A percentile compares a stretch with the other conserved stretches of the same genome.
phyloP scores from a whole-genome alignment of 2,113 vertebrate genomes.

The Bubalus kerabau region DNA sequence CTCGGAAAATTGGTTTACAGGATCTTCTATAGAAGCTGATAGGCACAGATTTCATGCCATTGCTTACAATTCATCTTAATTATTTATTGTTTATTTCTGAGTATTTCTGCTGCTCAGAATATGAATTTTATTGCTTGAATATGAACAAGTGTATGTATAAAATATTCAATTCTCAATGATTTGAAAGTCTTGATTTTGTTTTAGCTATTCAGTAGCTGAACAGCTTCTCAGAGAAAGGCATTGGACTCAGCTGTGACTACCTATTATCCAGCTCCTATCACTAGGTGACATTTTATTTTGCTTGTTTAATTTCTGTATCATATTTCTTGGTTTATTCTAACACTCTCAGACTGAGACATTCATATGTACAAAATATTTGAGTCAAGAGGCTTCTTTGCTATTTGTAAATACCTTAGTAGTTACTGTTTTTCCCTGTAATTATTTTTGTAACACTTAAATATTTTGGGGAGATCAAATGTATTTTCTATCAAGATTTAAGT shows the following conservation, averaged over 20 bases:
- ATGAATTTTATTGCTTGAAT: not conserved
- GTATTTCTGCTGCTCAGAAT: not conserved
- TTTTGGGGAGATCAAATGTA: not conserved
- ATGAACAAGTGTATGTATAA: not conserved
- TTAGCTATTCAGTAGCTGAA: not conserved
- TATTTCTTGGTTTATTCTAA: not conserved
- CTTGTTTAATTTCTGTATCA: not conserved
- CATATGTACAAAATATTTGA: not conserved
- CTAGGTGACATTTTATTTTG: not conserved
- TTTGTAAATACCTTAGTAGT: not conserved
- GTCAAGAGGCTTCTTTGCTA: not conserved
- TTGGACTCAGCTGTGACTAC: not conserved
- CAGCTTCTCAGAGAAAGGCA: not conserved
- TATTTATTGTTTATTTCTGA: constrained; percentile 15
- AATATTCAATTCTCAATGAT: not conserved
- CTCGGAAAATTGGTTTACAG: not conserved
- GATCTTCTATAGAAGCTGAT: not conserved
- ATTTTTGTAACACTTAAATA: not conserved
- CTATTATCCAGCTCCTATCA: not conserved
- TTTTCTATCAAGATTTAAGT: not conserved
- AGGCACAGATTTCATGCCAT: not conserved
- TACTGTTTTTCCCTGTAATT: not conserved
- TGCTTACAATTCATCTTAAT: not conserved
- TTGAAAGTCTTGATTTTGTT: not conserved
- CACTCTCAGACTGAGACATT: not conserved